Evolutionary conservation across 2,888 invertebrate genomes (phyloP).

Genomic region (Ochropacha duplaris): DNA sequence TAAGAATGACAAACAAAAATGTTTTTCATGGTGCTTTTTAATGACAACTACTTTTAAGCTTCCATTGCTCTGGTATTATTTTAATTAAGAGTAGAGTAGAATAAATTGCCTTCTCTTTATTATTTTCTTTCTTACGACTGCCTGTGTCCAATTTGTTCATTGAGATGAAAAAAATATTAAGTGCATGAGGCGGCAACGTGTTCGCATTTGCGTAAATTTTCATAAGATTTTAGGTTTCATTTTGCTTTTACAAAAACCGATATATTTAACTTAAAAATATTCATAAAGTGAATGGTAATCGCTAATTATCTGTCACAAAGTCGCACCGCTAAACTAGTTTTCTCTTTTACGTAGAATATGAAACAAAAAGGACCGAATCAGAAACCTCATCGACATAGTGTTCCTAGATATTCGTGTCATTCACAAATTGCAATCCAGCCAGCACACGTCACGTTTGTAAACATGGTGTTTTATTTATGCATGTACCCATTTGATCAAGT

Average conservation of each 20-base stretch:
- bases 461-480: slow-evolving; percentile 6
- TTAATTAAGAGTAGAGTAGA: background rate
- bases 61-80: background rate
- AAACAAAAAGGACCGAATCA: background rate
- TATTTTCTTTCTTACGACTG: background rate
- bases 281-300: background rate
- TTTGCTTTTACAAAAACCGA: background rate
- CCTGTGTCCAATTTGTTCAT: background rate
- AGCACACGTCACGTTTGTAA: background rate
- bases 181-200: background rate
- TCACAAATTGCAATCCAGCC: background rate
- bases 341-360: background rate
- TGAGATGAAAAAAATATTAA: background rate
- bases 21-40: background rate
- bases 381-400: background rate
- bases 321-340: background rate
- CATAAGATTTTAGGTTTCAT: too few relatives aligned
- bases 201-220: too few relatives aligned
- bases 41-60: background rate
- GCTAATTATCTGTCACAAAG: background rate
- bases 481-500: slow-evolving; percentile 1
- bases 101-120: background rate
- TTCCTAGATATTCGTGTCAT: slow-evolving; percentile 1
- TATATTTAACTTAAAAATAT: too few relatives aligned
- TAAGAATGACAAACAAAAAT: slow-evolving; percentile 1